phyloP scores from a whole-genome alignment of 2,113 vertebrate species.

The Casuarius casuarius region DNA sequence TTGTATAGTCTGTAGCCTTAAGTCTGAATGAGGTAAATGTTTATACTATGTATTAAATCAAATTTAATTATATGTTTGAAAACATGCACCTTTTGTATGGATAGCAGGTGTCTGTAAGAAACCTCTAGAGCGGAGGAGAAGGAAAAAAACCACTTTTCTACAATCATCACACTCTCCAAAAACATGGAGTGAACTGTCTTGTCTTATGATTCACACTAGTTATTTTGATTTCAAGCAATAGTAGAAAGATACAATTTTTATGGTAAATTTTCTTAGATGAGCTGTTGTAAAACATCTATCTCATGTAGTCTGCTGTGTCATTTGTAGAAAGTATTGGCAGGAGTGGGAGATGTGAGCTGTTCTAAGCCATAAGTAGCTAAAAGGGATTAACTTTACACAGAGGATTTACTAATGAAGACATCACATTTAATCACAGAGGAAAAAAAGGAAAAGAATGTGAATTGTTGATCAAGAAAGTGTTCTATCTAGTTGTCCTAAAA shows the following conservation, averaged over 20 bases:
- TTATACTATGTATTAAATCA: neutral
- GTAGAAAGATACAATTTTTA: neutral
- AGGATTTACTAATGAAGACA: conserved; percentile 71
- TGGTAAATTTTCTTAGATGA: neutral
- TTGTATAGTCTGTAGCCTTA: neutral
- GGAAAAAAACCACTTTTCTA: neutral
- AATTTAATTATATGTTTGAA: neutral
- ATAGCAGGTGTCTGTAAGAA: neutral
- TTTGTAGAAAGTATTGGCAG: conserved; percentile 7
- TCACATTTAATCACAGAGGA: neutral
- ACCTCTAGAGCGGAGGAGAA: neutral
- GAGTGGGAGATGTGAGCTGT: conserved; percentile 37
- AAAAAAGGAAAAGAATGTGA: neutral
- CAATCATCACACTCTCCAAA: neutral
- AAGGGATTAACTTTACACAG: conserved; percentile 65
- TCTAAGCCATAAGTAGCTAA: conserved; percentile 62
- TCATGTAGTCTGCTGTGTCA: neutral
- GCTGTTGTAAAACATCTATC: neutral
- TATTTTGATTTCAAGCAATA: neutral
- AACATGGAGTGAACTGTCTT: neutral
- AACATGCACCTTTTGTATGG: neutral
- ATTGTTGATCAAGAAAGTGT: neutral
- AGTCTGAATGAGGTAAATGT: neutral
- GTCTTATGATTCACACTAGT: neutral
- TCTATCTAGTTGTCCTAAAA: neutral